Base-by-base conservation (phyloP, 2,113 vertebrate genomes). In the Echinops telfairi region DNA sequence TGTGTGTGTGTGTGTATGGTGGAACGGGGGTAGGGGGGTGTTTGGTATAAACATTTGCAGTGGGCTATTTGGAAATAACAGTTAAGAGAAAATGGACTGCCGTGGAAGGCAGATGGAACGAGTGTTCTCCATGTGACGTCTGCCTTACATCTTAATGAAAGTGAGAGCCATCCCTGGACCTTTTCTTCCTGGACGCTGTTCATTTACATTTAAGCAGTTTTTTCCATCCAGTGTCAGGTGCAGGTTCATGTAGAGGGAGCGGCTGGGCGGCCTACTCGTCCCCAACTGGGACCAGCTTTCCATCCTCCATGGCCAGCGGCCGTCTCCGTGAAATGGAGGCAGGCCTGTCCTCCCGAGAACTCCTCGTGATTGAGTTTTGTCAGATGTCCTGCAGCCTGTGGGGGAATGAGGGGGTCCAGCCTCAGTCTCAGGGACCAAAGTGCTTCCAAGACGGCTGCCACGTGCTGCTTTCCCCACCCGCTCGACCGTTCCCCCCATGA, bases 361-460 rank as follows among this genome's bases (percentile, higher is more conserved):
- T 53, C 47, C 47, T 53, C 9, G 47, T 47, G 92, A 29, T 1
- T 17, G 91, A 83, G 89, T 88, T 31, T 94, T 80, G 82, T 75
- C 93, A 53, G 57, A 73, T 70, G 86, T 94, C 96, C 0, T 0
- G 3, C 81, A 4, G 79, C n/a, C 36, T 83, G 62, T 64, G 79
- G 38, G 86, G 79, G 60, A 96, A 95, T 86, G 86, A 2, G 1
- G 1, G 62, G 62, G 47, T 84, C 95, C 31, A 43, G 15, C 33
- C 80, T 89, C 47, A 40, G 92, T 77, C 43, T 86, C 77, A 22
- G 87, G 94, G 12, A 71, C 90, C 77, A 92, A 71, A 92, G 82
- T 97, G 97, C 95, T 60, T 97, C 95, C 92, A 73, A 87, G 89
- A 95, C 94, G n/a, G 23, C 93, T 96, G 94, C 64, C 96, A 95